Base-by-base conservation (phyloP, 2,797 vertebrate species). In the Sebastes oblongus region DNA sequence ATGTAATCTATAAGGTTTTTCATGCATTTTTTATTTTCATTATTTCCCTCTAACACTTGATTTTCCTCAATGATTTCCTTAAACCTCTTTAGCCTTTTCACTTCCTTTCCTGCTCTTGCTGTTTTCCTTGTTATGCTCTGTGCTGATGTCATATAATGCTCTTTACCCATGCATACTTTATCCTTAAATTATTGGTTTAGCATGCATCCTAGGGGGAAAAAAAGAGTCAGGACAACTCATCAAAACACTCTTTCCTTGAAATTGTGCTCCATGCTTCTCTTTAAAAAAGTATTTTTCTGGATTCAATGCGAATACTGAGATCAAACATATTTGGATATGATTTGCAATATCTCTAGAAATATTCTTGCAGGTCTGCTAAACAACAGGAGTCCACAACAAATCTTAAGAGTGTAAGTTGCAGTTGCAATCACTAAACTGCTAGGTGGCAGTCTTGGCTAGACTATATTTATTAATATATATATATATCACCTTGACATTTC, bases 11-110 rank as follows among this genome's bases (percentile, higher is more conserved):
- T 56, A 34, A 65, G 16, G 8, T 62, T 71, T 20, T 34, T 20
- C 25, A 32, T 88, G 65, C 62, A 84, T 84, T 93, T 85, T 93
- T 88, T 93, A 86, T 94, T 94, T 91, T 92, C 88, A 91, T 82
- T 84, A 32, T 81, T 80, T 39, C 39, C 64, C 62, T 32, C 5
- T 36, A 42, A 72, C 71, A 67, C 10, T n/a, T 76, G 11, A 62
- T 71, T 78, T 77, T 46, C 79, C 80, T 56, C 59, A 67, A 52
- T 32, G 6, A 64, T 73, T 88, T 59, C 77, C 65, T 77, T 12
- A 6, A 78, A 25, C 29, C 79, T 78, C 20, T 62, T 54, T 55
- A 14, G 5, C 36, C 36, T 67, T 86, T 88, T 71, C 32, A 25
- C 52, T 66, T 52, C 6, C 27, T 54, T 22, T 59, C 55, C 52